Evolutionary conservation across 2,797 vertebrate genomes (phyloP), one percentile per base, ranked within the genome.

Genomic region (Babyrousa celebensis): DNA sequence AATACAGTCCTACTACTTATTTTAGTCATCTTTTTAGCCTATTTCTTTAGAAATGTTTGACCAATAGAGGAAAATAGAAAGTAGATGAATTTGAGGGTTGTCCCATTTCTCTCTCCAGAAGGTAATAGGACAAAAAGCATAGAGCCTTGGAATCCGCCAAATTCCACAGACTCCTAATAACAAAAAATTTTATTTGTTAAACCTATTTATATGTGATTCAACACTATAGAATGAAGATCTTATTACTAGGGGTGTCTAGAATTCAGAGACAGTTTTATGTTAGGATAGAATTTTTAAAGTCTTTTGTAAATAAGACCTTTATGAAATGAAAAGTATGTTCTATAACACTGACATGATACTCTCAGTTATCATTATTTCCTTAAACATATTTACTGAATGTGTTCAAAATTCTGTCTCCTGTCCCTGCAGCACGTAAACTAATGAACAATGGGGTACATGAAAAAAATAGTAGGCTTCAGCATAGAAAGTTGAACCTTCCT

Each of bases 161-260:
- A 36, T 6, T 72, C 21, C n/a, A 52, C 27, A 75, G 4, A 60
- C 0, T 72, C 12, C 15, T 67, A 54, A 12, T 36, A 86, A 63
- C n/a, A 67, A 67, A 94, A 7, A 43, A n/a, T 14, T 48, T 12
- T 67, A 0, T 40, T 60, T 86, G 25, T 86, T 62, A 70, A 62
- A 89, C 60, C 36, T 71, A 65, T 83, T 86, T 77, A 75, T 70
- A 25, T 75, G 4, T 70, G 82, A 86, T 90, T 75, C 15, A 52
- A 15, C 78, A 8, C 3, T 60, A 67, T 17, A 72, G 2, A 62
- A 36, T 74, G 43, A 78, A 63, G 6, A 20, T 43, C 2, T 40
- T 58, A 10, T 7, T 80, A 40, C 7, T 56, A 6, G 32, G 25
- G 6, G 7, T 58, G 1, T 75, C 16, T 43, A 82, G 32, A 86